phyloP scores from a whole-genome alignment of 2,797 vertebrate genomes.

The Microchirus variegatus region DNA sequence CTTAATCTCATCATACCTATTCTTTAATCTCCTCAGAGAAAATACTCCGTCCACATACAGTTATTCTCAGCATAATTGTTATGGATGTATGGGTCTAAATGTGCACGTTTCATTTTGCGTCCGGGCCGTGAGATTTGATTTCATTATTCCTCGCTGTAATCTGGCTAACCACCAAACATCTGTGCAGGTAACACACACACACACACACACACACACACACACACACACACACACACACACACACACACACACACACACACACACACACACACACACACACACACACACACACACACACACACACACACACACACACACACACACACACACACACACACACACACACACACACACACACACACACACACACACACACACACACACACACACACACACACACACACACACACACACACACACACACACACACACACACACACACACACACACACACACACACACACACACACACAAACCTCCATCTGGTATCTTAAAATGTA shows the following conservation, averaged over 20 bases:
- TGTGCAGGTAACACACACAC: slow-evolving; percentile 29
- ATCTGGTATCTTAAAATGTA: slow-evolving; percentile 15
- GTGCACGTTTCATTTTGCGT: slow-evolving; percentile 58
- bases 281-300: background rate
- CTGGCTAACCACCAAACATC: slow-evolving; percentile 64
- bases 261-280: background rate
- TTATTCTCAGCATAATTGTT: slow-evolving; percentile 69
- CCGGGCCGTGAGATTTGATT: slow-evolving; percentile 54
- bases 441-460: background rate
- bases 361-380: background rate
- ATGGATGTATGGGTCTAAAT: slow-evolving; percentile 63
- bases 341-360: slow-evolving; percentile 1
- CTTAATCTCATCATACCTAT: slow-evolving; percentile 83
- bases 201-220: background rate
- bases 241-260: slow-evolving; percentile 1
- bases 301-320: slow-evolving; percentile 1
- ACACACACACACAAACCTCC: slow-evolving; percentile 1
- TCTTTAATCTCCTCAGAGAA: slow-evolving; percentile 78
- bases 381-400: background rate
- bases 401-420: background rate
- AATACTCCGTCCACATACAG: slow-evolving; percentile 62
- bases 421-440: slow-evolving; percentile 1
- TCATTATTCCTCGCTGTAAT: slow-evolving; percentile 60
- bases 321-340: background rate
- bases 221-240: slow-evolving; percentile 1